These are phyloP conservation scores for Ernsta delagoae DNA, from an alignment of 2,888 invertebrate genomes.

Conservation along the genomic window DNA sequence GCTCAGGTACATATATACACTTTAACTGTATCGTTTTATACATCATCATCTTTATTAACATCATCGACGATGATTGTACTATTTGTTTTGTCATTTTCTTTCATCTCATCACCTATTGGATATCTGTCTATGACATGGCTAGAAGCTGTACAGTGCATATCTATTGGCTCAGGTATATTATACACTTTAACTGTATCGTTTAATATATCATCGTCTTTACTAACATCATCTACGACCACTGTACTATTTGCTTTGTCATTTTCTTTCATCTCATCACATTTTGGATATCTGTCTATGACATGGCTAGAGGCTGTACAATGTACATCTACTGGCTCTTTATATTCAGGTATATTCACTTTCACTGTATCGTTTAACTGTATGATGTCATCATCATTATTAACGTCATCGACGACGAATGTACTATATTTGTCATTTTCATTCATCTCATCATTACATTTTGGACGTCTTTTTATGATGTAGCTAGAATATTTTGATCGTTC, in stretches of 20 bases:
- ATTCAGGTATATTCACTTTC: no score
- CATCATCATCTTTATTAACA: not conserved
- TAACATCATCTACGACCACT: not conserved
- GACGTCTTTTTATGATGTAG: not conserved
- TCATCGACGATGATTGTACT: not conserved
- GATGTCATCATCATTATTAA: no score
- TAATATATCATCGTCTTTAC: not conserved
- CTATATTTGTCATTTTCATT: no score
- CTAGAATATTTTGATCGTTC: not conserved
- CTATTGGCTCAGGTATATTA: no score
- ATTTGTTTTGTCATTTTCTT: not conserved
- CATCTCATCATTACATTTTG: no score
- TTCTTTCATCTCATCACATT: not conserved
- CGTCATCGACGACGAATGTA: no score
- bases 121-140: not conserved
- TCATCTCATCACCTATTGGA: no score
- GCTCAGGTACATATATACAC: no score
- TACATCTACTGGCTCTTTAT: no score
- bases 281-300: not conserved
- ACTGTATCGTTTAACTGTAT: no score
- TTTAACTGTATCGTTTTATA: not conserved
- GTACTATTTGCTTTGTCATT: not conserved
- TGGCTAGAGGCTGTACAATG: no score
- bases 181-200: not conserved
- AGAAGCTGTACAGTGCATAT: no score